Conservation (phyloP, 2,113 vertebrate species). For the Albula goreensis region DNA sequence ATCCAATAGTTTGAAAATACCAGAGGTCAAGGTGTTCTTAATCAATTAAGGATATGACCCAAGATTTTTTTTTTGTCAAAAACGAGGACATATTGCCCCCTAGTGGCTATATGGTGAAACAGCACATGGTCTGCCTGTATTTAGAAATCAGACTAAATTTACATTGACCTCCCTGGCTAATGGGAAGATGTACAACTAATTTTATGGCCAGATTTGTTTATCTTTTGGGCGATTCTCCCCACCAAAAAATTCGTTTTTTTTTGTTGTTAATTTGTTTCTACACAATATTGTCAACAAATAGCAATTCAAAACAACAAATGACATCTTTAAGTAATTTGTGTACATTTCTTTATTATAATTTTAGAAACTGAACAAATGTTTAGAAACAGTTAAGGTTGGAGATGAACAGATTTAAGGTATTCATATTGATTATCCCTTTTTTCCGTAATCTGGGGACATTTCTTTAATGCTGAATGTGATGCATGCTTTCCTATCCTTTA, state of each 20-base stretch:
- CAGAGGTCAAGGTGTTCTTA: not conserved
- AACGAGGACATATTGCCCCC: not conserved
- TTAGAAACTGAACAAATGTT: constrained; percentile 15
- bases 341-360: constrained; percentile 15
- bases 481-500: not conserved
- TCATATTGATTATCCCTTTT: not conserved
- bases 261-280: not conserved
- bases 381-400: constrained; percentile 2
- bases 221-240: not conserved
- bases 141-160: not conserved
- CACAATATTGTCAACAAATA: not conserved
- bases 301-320: not conserved
- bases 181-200: not conserved
- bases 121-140: not conserved
- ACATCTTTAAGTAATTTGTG: not conserved
- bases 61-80: not conserved
- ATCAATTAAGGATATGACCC: not conserved
- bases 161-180: too few species aligned
- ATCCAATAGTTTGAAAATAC: not conserved
- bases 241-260: not conserved
- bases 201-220: not conserved
- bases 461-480: not conserved
- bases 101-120: constrained; percentile 3
- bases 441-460: not conserved
- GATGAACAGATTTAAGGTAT: not conserved